Evolutionary conservation across 2,888 invertebrate species (phyloP), one percentile per base, ranked within the genome.

Genomic region (Cotesia congregata): DNA sequence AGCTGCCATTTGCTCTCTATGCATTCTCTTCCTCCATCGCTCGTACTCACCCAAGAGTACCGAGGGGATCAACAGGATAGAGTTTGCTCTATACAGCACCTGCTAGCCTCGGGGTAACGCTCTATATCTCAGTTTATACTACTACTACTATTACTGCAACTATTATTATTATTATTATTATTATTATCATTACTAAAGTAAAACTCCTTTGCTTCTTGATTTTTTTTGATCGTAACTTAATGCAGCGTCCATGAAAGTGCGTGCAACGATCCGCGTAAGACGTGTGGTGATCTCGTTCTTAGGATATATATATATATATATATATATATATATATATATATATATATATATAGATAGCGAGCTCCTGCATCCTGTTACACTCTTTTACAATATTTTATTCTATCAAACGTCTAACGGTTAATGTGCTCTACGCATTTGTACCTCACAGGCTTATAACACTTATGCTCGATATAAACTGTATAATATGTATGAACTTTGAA

Each of bases 41-140:
- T 30, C 30, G 3, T 30, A 30, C 30, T 30, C 30, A 30, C 3
- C 30, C 30, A 78, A 74, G 79, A 80, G 78, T 75, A 83, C 80
- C 76, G 82, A 81, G 81, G 78, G 81, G 82, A 86, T 82, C 61
- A 74, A 39, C 61, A 83, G 84, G 83, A 85, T 60, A 41, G 65
- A 59, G 61, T 83, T 30, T 30, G 30, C 4, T 30, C 30, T 30
- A 82, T 80, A 83, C 84, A 83, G 87, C 88, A 88, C 88, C 88
- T 88, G 88, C 87, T 86, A 83, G 86, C 88, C 87, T 80, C 80
- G 77, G 81, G 87, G 87, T 85, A 82, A 82, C 78, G 71, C 65
- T 74, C 38, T 61, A 15, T 61, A 67, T 64, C 50, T 71, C 12
- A 61, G 65, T 71, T 70, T 71, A 61, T 67, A 71, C 64, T 62